A percentile compares a stretch with the other conserved stretches of the same genome.
phyloP scores from a whole-genome alignment of 2,797 vertebrate species.

The Macropus fuliginosus region DNA sequence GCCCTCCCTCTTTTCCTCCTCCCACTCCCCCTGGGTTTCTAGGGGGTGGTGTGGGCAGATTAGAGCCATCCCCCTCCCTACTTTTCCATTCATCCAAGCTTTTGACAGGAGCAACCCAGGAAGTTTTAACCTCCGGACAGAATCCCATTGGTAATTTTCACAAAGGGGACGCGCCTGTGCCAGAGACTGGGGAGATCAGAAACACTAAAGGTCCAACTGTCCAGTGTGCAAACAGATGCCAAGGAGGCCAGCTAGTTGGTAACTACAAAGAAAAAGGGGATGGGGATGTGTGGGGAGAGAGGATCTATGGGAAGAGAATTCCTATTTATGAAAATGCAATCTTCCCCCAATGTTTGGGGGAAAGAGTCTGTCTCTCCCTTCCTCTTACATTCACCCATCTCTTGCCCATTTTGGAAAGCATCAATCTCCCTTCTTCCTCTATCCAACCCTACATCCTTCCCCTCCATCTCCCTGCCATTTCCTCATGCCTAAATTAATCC shows the following conservation, averaged over 20 bases:
- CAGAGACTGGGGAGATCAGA: background rate
- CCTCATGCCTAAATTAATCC: constrained; percentile 62
- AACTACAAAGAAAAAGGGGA: constrained; percentile 74
- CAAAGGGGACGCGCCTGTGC: constrained; percentile 65
- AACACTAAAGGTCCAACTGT: background rate
- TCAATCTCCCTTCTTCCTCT: background rate
- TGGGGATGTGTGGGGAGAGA: constrained; percentile 27
- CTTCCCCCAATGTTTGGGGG: background rate
- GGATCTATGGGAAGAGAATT: constrained; percentile 8
- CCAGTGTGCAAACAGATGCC: constrained; percentile 52
- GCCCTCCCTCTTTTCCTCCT: background rate
- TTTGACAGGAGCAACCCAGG: constrained; percentile 54
- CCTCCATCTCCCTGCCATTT: constrained; percentile 14
- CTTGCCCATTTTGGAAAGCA: constrained; percentile 32
- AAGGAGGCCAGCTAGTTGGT: constrained; percentile 70
- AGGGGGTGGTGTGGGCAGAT: background rate
- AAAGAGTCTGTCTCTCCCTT: background rate
- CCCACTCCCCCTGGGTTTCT: background rate
- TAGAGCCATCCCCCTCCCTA: background rate
- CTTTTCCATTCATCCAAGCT: constrained; percentile 14
- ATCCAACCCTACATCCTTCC: background rate
- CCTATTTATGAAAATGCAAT: background rate
- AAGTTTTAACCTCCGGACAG: constrained; percentile 67
- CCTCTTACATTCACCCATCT: background rate
- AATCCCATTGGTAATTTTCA: constrained; percentile 49